Evolutionary conservation across 2,888 invertebrate species (phyloP).

Genomic region (Lasioglossum calceatum): DNA sequence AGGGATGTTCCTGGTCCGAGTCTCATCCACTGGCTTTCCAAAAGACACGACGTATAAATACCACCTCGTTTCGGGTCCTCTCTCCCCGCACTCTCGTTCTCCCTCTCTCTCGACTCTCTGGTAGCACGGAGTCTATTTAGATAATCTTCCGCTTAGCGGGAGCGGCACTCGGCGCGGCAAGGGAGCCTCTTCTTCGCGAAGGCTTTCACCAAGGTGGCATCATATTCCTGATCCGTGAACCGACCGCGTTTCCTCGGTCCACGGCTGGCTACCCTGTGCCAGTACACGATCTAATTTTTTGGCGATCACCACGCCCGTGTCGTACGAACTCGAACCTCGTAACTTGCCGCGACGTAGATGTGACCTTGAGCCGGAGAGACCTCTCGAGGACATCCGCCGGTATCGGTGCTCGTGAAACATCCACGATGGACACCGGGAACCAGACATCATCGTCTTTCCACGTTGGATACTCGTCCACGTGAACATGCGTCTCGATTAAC

Average conservation of each 20-base stretch:
- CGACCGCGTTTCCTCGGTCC: constrained; percentile 58
- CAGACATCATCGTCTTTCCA: constrained; percentile 4
- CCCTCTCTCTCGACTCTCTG: constrained; percentile 63
- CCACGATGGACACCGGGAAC: constrained; percentile 7
- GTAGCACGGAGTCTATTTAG: constrained; percentile 76
- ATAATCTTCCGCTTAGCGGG: constrained; percentile 78
- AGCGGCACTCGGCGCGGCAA: constrained; percentile 72
- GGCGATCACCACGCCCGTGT: constrained; percentile 70
- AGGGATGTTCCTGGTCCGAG: constrained; percentile 66
- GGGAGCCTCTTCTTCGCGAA: constrained; percentile 73
- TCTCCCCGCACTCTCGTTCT: constrained; percentile 46
- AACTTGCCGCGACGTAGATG: constrained; percentile 36
- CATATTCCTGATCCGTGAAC: constrained; percentile 64
- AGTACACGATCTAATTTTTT: constrained; percentile 70
- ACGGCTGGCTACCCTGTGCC: constrained; percentile 57
- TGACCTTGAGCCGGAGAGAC: constrained; percentile 53
- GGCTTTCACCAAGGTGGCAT: constrained; percentile 76
- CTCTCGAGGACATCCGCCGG: constrained; percentile 44
- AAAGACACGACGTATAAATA: constrained; percentile 77
- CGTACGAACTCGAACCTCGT: constrained; percentile 20
- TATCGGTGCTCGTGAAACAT: constrained; percentile 40
- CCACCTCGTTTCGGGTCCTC: constrained; percentile 70
- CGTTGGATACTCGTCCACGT: background rate
- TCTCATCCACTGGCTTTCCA: constrained; percentile 60
- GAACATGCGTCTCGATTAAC: constrained; percentile 49